Base-by-base conservation (phyloP, 1,140 invertebrate genomes). In the Monomorium pharaonis region DNA sequence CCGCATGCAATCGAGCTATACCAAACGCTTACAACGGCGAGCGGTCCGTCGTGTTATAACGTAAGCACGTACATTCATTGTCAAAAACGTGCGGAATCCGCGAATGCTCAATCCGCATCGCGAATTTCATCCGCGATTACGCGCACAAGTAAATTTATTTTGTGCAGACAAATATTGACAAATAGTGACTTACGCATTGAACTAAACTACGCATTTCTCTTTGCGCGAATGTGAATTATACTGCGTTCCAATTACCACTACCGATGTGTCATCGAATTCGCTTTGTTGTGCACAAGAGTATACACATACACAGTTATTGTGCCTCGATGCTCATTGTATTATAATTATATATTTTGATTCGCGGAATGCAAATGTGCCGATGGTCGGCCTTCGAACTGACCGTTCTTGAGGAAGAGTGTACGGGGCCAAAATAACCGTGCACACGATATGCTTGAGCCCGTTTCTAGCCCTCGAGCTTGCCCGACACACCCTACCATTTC, bases 401-500 rank as follows among this genome's bases (percentile, higher is more conserved):
- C 7, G 16, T 54, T 89, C 86, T 90, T 89, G 89, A 62, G 56
- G 74, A 90, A 87, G 88, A 90, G 70, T 87, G 89, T 86, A 88
- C 88, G 12, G 75, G 85, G 87, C 86, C 85, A 88, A 86, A 92
- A 84, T 86, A 87, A 91, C 84, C 70, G 78, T 86, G 88, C 84
- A 85, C 90, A 89, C 87, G 90, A 92, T 90, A 92, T 84, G 85
- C 84, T 90, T 87, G 86, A 88, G 69, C 44, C 85, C 70, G 74
- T 70, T 85, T 65, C 74, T 84, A 84, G 72, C 86, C 81, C 89
- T 90, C 84, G 87, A 89, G 84, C 78, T 78, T 84, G 78, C 75
- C 65, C 85, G 87, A 88, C 92, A 90, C 91, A 92, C 93, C 93
- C 88, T 92, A 74, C 91, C 91, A 93, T 93, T 93, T 93, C 91